Conservation (phyloP, 2,797 vertebrate species). For the Lacerta viridis region DNA sequence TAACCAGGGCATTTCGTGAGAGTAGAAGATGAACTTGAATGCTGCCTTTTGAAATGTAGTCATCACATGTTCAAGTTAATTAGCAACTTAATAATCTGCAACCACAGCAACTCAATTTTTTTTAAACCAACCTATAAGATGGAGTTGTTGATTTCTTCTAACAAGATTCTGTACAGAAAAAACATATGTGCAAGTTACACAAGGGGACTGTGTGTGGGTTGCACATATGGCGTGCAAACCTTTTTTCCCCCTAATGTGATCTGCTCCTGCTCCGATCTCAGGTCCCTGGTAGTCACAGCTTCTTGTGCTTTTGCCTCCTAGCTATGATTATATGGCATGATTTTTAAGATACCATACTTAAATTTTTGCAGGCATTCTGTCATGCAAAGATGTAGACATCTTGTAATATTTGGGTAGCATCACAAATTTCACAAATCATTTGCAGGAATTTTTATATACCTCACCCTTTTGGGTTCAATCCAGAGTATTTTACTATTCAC, state of each 20-base stretch:
- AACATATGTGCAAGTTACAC: background rate
- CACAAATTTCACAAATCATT: background rate
- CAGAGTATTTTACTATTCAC: rapidly evolving
- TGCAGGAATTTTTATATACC: background rate
- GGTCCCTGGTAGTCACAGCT: background rate
- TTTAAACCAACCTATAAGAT: background rate
- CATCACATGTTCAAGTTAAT: background rate
- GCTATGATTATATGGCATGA: background rate
- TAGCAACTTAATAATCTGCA: background rate
- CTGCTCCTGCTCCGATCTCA: background rate
- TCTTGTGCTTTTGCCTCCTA: background rate
- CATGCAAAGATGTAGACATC: background rate
- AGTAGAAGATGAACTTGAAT: background rate
- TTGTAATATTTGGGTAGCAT: background rate
- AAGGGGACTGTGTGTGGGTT: background rate
- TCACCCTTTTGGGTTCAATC: background rate
- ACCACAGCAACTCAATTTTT: background rate
- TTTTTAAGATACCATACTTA: background rate
- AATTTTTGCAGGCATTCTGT: background rate
- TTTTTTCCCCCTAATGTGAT: background rate
- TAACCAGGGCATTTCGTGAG: background rate
- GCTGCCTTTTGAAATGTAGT: background rate
- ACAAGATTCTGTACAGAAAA: background rate
- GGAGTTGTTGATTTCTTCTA: background rate
- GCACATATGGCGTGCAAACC: background rate